These are phyloP conservation scores for Podargus strigoides DNA, from an alignment of 2,797 vertebrate genomes.

Conservation along the genomic window DNA sequence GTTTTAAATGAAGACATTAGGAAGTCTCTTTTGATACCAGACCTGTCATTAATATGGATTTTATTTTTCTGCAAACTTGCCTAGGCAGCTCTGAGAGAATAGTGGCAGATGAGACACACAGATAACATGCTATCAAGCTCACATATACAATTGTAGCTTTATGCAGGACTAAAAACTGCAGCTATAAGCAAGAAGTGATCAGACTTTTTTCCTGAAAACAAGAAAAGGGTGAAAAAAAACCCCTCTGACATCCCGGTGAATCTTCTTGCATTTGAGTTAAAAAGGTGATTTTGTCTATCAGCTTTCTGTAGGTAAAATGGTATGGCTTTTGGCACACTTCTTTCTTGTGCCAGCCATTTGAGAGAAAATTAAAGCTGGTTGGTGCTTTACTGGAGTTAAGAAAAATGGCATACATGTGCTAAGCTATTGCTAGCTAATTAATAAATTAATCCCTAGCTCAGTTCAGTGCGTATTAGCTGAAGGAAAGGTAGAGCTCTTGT, in stretches of 20 bases:
- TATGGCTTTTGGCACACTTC: not conserved
- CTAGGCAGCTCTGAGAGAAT: not conserved
- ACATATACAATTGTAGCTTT: not conserved
- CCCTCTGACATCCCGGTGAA: not conserved
- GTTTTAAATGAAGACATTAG: not conserved
- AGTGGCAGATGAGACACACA: not conserved
- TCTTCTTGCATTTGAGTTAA: not conserved
- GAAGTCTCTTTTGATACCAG: not conserved
- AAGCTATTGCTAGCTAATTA: not conserved
- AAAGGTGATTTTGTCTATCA: not conserved
- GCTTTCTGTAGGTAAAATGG: not conserved
- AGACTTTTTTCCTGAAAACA: not conserved
- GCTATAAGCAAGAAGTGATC: not conserved
- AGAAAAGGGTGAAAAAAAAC: not conserved
- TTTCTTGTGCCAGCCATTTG: not conserved
- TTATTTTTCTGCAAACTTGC: not conserved
- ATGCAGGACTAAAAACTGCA: not conserved
- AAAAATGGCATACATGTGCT: accelerated
- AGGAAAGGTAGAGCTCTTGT: not conserved
- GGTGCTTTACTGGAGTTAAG: not conserved
- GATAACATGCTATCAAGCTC: not conserved
- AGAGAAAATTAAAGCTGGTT: not conserved
- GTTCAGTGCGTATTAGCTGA: not conserved
- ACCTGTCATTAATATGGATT: not conserved
- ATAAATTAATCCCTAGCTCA: not conserved